Base-by-base conservation (phyloP, 2,888 invertebrate species). In the Colletes collaris region DNA sequence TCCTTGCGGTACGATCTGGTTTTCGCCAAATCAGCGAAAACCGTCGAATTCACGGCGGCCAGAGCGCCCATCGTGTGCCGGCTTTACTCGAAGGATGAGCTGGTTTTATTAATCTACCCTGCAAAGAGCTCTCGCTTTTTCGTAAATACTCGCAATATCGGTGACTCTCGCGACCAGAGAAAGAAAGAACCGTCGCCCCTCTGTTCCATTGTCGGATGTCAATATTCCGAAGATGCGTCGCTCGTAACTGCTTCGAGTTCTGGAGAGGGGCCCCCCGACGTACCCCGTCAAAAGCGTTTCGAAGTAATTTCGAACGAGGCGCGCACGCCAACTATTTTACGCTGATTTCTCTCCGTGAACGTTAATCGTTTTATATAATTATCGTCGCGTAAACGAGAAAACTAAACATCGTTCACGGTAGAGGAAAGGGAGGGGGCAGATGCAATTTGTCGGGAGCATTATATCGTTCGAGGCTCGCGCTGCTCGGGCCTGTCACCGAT, bases 71-170 rank as follows among this genome's bases (percentile, higher is more conserved):
- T 76, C 77, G 69, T 50, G 70, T 70, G 66, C 59, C 60, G 83
- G 75, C 88, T 86, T 86, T 85, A 79, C 84, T 68, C 84, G 84
- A 85, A 80, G 88, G 92, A 90, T 92, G 87, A 92, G 92, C 92
- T 90, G 91, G 83, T 89, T 91, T 92, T 92, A 92, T 92, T 92
- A 92, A 92, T 92, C 91, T 88, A 80, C 82, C 86, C 85, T 79
- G 86, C 89, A 86, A 90, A 89, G 87, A 86, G 89, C 84, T 87
- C 85, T 88, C 80, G 81, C 79, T 86, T 86, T 89, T 86, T 87
- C 82, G 86, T 85, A 89, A 89, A 89, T 89, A 88, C 86, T 80
- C 79, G 84, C 86, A 86, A 87, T 87, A 87, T 87, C 75, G 87
- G 81, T 79, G 76, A 81, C 68, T 81, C 68, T 70, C 75, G 64